phyloP scores from a whole-genome alignment of 2,113 vertebrate genomes.

The Craseonycteris thonglongyai region DNA sequence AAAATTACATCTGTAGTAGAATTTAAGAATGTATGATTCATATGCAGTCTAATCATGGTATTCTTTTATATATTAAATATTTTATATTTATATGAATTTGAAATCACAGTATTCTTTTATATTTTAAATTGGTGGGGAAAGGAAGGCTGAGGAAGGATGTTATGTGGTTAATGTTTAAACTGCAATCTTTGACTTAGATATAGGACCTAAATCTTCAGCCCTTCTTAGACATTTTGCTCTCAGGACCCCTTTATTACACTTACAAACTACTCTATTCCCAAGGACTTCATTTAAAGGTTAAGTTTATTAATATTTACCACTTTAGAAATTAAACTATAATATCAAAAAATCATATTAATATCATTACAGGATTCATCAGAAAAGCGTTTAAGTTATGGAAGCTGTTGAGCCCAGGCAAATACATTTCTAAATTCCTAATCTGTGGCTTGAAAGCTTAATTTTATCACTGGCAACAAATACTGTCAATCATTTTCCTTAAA shows the following conservation, averaged over 20 bases:
- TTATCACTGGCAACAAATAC: neutral
- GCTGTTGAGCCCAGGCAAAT: neutral
- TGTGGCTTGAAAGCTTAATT: neutral
- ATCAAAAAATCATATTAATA: neutral
- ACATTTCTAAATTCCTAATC: conserved; percentile 2
- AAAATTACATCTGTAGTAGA: neutral
- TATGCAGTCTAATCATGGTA: neutral
- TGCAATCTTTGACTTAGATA: neutral
- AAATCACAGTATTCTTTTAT: neutral
- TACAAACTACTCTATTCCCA: neutral
- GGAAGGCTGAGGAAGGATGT: no score
- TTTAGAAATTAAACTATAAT: neutral
- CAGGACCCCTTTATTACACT: neutral
- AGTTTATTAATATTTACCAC: neutral
- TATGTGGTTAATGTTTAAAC: neutral
- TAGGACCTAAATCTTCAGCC: neutral
- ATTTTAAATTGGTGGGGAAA: neutral
- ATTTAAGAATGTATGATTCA: neutral
- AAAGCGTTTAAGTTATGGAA: neutral
- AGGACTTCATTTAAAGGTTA: neutral
- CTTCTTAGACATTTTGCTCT: neutral
- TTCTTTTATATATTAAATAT: conserved; percentile 13
- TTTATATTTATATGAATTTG: no score
- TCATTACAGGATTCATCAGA: neutral
- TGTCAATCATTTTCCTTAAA: neutral